Evolutionary conservation across 2,113 vertebrate genomes (phyloP).

Genomic region (Trinectes maculatus): DNA sequence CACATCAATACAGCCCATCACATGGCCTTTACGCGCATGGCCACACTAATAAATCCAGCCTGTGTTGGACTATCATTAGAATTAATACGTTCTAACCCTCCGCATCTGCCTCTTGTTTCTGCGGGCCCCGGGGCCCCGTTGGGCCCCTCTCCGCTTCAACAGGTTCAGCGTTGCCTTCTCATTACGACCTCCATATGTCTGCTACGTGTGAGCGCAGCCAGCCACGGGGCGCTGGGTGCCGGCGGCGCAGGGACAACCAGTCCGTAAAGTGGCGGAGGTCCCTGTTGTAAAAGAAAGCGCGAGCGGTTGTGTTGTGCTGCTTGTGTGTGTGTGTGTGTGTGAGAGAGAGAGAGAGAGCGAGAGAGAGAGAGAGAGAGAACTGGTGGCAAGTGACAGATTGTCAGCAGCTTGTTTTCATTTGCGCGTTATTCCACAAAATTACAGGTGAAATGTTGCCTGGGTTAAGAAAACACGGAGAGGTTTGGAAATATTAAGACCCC

Average conservation of each 20-base stretch:
- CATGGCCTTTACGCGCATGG: constrained; percentile 12
- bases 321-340: no score
- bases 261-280: constrained; percentile 59
- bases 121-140: constrained; percentile 48
- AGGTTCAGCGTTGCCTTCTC: constrained; percentile 73
- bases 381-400: constrained; percentile 13
- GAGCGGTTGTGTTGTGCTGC: constrained; percentile 42
- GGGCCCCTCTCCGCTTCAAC: constrained; percentile 58
- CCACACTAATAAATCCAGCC: constrained; percentile 33
- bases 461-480: constrained; percentile 23
- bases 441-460: constrained; percentile 37
- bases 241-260: constrained; percentile 33
- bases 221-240: constrained; percentile 35
- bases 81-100: constrained; percentile 61
- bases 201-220: constrained; percentile 58
- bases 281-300: constrained; percentile 64
- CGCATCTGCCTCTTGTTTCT: constrained; percentile 72
- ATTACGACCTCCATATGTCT: constrained; percentile 75
- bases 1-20: constrained; percentile 1
- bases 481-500: constrained; percentile 13
- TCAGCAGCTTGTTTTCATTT: constrained; percentile 24
- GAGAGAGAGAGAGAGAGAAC: not conserved
- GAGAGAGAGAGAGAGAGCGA: not conserved
- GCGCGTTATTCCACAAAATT: constrained; percentile 22
- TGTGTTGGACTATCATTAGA: constrained; percentile 53